A percentile compares a stretch with the other conserved stretches of the same genome.
These are phyloP conservation scores for Engraulis encrasicolus DNA, from an alignment of 2,113 vertebrate genomes.

Conservation along the genomic window DNA sequence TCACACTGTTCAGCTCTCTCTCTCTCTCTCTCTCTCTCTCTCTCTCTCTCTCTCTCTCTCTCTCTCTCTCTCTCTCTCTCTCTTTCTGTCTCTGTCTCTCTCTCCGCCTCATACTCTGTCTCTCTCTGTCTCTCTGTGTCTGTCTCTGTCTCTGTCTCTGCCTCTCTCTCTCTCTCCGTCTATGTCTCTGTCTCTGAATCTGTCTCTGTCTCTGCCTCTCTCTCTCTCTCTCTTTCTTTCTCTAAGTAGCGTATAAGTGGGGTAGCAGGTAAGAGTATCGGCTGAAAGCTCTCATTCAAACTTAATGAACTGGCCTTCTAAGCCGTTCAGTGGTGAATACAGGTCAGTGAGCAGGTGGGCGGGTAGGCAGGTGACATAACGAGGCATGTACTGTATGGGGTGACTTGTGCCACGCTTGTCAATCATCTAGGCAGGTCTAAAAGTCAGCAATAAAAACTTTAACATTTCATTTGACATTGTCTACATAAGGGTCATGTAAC, in stretches of 20 bases:
- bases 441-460: no score
- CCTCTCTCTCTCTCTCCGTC: no score
- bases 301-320: constrained; percentile 8
- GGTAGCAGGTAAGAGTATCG: not conserved
- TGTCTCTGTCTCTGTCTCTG: not conserved
- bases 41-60: no score
- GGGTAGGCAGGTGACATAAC: not conserved
- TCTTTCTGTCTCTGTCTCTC: not conserved
- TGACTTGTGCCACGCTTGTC: not conserved
- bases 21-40: no score
- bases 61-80: not conserved
- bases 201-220: not conserved
- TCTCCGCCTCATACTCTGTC: no score
- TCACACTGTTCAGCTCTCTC: no score
- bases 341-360: not conserved
- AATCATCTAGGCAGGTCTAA: no score
- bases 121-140: no score
- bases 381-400: not conserved
- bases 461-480: no score
- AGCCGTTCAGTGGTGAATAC: not conserved
- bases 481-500: no score
- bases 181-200: no score
- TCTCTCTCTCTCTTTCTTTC: not conserved
- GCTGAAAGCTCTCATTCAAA: not conserved
- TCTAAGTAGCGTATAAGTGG: not conserved